phyloP scores from a whole-genome alignment of 1,140 invertebrate species.

The Euura lappo region DNA sequence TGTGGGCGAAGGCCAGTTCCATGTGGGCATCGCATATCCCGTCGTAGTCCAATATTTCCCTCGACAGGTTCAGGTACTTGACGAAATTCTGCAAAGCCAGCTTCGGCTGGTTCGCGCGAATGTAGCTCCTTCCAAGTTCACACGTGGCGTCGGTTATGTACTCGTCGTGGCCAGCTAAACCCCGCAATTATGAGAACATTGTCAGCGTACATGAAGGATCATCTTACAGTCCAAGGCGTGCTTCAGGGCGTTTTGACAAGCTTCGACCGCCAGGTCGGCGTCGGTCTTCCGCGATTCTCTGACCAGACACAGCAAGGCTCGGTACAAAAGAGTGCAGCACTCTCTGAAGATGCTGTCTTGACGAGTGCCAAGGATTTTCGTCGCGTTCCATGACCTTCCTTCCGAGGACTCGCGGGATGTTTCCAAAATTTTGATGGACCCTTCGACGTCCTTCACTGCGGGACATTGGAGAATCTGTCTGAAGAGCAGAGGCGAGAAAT shows the following conservation, averaged over 20 bases:
- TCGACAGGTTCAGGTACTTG: conserved; percentile 31
- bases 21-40: conserved; percentile 37
- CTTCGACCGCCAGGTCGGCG: conserved; percentile 51
- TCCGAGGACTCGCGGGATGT: conserved; percentile 37
- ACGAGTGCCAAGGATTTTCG: conserved; percentile 19
- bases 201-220: neutral
- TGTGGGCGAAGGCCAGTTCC: conserved; percentile 35
- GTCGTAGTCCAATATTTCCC: conserved; percentile 29
- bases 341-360: conserved; percentile 56
- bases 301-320: conserved; percentile 56
- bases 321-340: conserved; percentile 56
- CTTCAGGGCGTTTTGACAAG: conserved; percentile 58
- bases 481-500: neutral
- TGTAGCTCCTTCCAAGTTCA: conserved; percentile 35
- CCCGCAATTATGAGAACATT: neutral
- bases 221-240: conserved; percentile 60
- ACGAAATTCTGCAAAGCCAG: conserved; percentile 32
- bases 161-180: conserved; percentile 31
- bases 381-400: conserved; percentile 50
- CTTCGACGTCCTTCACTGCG: conserved; percentile 41
- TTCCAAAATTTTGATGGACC: conserved; percentile 42
- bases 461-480: neutral
- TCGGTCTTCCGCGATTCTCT: conserved; percentile 30
- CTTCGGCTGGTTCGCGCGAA: conserved; percentile 20
- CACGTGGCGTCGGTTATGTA: conserved; percentile 29